Base-by-base conservation (phyloP, 2,113 vertebrate species). In the Sarotherodon lohbergeri region DNA sequence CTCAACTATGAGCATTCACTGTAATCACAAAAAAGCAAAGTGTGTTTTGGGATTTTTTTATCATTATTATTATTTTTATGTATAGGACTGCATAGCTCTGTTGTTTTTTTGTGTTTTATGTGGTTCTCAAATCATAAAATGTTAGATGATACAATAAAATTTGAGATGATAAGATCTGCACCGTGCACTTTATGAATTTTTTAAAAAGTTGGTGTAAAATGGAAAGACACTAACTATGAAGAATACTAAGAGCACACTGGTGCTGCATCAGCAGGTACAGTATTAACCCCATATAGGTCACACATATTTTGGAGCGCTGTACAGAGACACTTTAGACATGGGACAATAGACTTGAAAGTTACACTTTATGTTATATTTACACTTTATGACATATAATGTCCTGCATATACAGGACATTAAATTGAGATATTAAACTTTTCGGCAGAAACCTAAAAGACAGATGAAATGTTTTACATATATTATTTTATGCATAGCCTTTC, bases 1-100 rank as follows among this genome's bases (percentile, higher is more conserved):
- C 63, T 71, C 36, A 71, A 41, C 63, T 43, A 22, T 0, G 0
- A 43, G 13, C 66, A 14, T 71, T 71, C 12, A 0, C 0, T 71
- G 66, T 43, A 24, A 43, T 41, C 36, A 43, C 66, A 43, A 41
- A 68, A 68, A 41, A 22, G 11, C 12, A 41, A 22, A 68, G 36
- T 41, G 63, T 24, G 36, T 41, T 68, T 68, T 13, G 34, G 63
- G 19, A 39, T 13, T 22, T 22, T 39, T 0, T 27, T 27, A 27
- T 27, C 22, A 2, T 22, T 13, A 13, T 68, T 1, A 14, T 68
- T 68, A 1, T 41, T 71, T 3, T 41, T 41, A 24, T 71, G n/a
- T 71, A 16, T 24, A 71, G 22, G 39, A 71, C 66, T 73, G 14
- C 41, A 46, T 46, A 7, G 22, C 41, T 9, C 5, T 73, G 39